Evolutionary conservation across 1,140 invertebrate species (phyloP).

Genomic region (Nymphalis io): DNA sequence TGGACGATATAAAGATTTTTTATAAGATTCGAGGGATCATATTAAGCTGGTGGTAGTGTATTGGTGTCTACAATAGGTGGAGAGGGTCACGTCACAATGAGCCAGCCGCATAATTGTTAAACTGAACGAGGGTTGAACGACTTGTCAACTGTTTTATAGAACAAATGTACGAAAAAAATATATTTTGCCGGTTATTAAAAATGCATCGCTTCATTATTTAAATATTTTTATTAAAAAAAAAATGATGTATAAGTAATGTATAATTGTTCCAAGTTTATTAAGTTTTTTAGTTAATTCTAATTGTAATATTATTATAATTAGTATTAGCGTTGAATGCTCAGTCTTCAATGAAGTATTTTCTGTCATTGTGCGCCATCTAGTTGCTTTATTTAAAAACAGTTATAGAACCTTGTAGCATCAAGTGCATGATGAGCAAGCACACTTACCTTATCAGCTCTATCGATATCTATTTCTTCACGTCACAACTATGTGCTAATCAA

Average conservation of each 20-base stretch:
- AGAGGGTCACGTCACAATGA: conserved; percentile 76
- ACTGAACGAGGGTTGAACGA: conserved; percentile 74
- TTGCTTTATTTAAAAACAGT: not conserved
- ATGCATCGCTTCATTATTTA: too few species aligned
- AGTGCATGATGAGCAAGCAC: not conserved
- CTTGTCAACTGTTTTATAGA: conserved; percentile 74
- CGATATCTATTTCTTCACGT: conserved; percentile 31
- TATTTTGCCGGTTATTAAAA: conserved; percentile 26
- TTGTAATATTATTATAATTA: too few species aligned
- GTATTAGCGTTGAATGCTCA: not conserved
- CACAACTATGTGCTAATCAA: conserved; percentile 26
- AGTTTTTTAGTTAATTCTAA: too few species aligned
- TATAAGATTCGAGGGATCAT: conserved; percentile 46
- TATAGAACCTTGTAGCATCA: not conserved
- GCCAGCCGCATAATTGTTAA: conserved; percentile 77
- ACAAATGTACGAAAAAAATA: conserved; percentile 47
- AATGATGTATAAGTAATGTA: not conserved
- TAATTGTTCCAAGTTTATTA: too few species aligned
- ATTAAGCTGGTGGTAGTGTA: conserved; percentile 54
- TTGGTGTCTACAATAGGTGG: conserved; percentile 73
- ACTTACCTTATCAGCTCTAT: conserved; percentile 3
- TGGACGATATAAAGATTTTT: conserved; percentile 40
- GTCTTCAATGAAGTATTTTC: not conserved
- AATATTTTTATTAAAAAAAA: not conserved
- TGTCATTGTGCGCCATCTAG: conserved; percentile 1